Percentiles rank a stretch among this genome's conserved stretches.
Evolutionary conservation across 2,113 vertebrate genomes (phyloP).

Genomic region (Eublepharis macularius): DNA sequence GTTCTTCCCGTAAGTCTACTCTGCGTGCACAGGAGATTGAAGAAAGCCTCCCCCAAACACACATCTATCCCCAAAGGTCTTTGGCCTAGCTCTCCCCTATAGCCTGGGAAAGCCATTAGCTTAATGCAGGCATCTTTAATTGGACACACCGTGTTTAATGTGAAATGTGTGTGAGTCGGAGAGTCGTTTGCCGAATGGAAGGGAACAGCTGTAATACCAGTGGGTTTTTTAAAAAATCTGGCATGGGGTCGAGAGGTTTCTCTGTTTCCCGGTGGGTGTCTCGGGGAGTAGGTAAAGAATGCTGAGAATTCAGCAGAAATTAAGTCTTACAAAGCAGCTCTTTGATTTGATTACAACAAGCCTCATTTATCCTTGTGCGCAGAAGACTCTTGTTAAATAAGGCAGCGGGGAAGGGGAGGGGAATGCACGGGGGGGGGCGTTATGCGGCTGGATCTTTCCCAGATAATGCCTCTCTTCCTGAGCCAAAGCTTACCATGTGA

Average conservation of each 20-base stretch:
- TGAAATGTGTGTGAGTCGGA: background rate
- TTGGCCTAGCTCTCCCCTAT: too few relatives aligned
- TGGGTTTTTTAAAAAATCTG: background rate
- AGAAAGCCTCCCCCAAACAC: background rate
- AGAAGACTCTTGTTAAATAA: constrained; percentile 21
- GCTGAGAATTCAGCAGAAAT: constrained; percentile 14
- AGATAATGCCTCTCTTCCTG: background rate
- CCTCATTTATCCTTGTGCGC: constrained; percentile 9
- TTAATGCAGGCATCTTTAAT: background rate
- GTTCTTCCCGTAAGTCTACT: background rate
- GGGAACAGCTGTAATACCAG: background rate
- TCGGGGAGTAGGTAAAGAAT: constrained; percentile 8
- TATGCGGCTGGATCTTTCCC: background rate
- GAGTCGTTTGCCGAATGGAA: background rate
- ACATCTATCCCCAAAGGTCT: background rate
- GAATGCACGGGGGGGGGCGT: background rate
- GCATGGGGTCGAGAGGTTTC: background rate
- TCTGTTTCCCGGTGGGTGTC: constrained; percentile 9
- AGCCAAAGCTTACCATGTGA: background rate
- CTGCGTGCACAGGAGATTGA: background rate
- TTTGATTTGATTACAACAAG: constrained; percentile 28
- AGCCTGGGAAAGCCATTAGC: background rate
- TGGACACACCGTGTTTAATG: background rate
- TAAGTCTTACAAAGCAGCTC: constrained; percentile 20
- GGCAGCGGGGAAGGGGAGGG: background rate